These are phyloP conservation scores for Pachycephus smyrnensis DNA, from an alignment of 2,888 invertebrate species.

Conservation along the genomic window DNA sequence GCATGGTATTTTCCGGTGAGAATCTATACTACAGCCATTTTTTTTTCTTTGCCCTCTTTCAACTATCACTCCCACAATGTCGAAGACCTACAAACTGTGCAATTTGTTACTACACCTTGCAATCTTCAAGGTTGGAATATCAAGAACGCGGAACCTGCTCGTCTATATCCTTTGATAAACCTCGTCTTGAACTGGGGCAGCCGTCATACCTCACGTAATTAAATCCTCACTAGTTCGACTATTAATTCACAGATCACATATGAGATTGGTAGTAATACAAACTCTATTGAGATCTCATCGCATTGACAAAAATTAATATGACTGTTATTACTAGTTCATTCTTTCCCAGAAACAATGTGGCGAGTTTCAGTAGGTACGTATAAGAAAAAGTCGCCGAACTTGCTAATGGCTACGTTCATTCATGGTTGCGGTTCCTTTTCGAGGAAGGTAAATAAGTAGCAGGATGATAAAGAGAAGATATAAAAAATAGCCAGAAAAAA, in stretches of 20 bases:
- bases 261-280: neutral
- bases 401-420: neutral
- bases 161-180: neutral
- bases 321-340: neutral
- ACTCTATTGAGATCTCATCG: neutral
- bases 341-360: neutral
- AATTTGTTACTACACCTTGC: conserved; percentile 50
- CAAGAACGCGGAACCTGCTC: conserved; percentile 48
- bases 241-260: neutral
- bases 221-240: neutral
- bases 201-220: neutral
- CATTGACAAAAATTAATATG: neutral
- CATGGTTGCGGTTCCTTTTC: neutral
- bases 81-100: conserved; percentile 46
- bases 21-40: conserved; percentile 15
- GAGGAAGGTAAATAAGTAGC: neutral
- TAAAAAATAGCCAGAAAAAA: neutral
- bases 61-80: conserved; percentile 29
- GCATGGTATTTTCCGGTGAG: neutral
- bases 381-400: neutral
- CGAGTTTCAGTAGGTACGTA: neutral
- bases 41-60: conserved; percentile 16
- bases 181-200: neutral
- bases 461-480: neutral
- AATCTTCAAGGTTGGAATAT: conserved; percentile 44